Evolutionary conservation across 2,888 invertebrate genomes (phyloP), one percentile per base, ranked within the genome.

Genomic region (Apoda limacodes): DNA sequence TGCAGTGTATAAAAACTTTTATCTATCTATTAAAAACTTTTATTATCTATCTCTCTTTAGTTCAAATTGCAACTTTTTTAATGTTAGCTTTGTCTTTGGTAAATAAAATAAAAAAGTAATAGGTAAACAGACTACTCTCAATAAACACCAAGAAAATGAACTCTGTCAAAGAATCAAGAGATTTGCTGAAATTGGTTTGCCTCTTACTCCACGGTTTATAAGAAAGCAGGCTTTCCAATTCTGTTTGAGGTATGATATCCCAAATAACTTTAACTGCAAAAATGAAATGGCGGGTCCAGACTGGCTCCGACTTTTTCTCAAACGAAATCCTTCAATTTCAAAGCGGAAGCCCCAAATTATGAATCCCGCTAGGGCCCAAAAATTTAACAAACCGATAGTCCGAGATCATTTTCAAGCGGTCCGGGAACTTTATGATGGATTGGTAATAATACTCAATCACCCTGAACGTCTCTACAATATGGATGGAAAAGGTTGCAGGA

Each of bases 361-460:
- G 37, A 44, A 47, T 31, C 43, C 40, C 22, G 44, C 35, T 13
- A 39, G 42, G 22, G 44, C 45, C 1, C 42, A 43, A 28, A 45
- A 46, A 32, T n/a, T 45, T 5, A 43, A 46, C 31, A 41, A 39
- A 11, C 37, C 30, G 1, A 28, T 28, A 21, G 28, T 21, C 7
- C 9, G 6, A 11, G 9, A 28, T 5, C 39, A 44, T 31, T 46
- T 46, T 38, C 9, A 34, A 31, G 31, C 22, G 30, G 35, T 46
- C 7, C 34, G 32, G 21, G 32, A 42, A 37, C 22, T 43, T 2
- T 44, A 45, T 40, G 34, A 44, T n/a, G 38, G 43, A 22, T n/a
- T 45, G 22, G 37, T 42, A 25, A 42, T 45, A 23, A n/a, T n/a
- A n/a, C 17, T 30, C 15, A 24, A 14, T 24, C 39, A 45, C 31